Percentiles rank a stretch among this genome's conserved stretches.
phyloP scores from a whole-genome alignment of 2,797 vertebrate species.

The Streptopelia turtur region DNA sequence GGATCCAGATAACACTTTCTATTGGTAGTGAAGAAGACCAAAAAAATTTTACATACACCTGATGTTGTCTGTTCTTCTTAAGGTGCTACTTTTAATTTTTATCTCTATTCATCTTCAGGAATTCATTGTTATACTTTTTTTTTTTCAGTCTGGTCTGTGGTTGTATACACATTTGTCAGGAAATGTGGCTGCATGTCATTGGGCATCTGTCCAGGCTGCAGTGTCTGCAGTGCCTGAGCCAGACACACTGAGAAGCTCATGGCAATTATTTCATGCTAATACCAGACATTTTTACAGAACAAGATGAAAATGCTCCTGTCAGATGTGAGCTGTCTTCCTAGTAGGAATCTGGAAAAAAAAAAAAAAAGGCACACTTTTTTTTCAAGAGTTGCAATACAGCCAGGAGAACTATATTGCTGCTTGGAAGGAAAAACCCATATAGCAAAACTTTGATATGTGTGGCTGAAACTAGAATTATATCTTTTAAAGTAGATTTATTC shows the following conservation, averaged over 20 bases:
- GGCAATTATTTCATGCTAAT: neutral
- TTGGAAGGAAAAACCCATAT: neutral
- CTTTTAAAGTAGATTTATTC: neutral
- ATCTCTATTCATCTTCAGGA: neutral
- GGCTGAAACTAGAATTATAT: neutral
- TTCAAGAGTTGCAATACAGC: neutral
- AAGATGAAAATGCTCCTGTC: neutral
- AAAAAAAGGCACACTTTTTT: neutral
- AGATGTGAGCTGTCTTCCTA: neutral
- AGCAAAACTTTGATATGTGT: neutral
- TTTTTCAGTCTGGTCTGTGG: neutral
- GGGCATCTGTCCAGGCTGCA: neutral
- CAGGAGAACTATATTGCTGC: neutral
- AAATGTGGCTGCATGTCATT: neutral
- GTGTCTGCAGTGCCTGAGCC: neutral
- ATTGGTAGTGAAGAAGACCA: neutral
- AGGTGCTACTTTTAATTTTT: neutral
- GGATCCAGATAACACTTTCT: neutral
- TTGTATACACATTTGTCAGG: neutral
- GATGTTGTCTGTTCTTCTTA: neutral
- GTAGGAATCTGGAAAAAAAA: neutral
- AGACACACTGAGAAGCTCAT: neutral
- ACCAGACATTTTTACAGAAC: neutral
- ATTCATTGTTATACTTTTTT: neutral
- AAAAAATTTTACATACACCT: neutral